Base-by-base conservation (phyloP, 2,797 vertebrate genomes). In the Thalassophryne amazonica region DNA sequence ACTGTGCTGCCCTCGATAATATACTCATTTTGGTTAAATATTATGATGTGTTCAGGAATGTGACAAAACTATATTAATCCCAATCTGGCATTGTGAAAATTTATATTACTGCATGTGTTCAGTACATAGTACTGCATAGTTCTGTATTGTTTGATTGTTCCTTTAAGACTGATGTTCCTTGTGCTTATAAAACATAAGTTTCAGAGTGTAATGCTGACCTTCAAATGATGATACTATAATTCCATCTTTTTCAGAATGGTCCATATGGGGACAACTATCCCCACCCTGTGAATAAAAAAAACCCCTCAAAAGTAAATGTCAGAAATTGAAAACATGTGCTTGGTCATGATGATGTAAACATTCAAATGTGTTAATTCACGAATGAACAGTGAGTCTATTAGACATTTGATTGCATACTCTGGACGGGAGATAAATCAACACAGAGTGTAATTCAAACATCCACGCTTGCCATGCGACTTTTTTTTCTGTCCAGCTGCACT, bases 301-400 rank as follows among this genome's bases (percentile, higher is more conserved):
- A n/a, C n/a, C n/a, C n/a, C 36, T 59, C 31, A 50, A 56, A 78
- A 80, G 75, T 55, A 78, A 76, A 60, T 65, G 69, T 41, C 59
- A 29, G 19, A 59, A 62, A 76, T 73, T 71, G 53, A 58, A 82
- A 82, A 70, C 76, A 84, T n/a, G 7, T 67, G 52, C 22, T 55
- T 4, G 3, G 48, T 33, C 39, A 46, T 58, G 59, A 55, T 77
- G 59, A 85, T 79, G 74, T 81, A 78, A 83, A 80, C 37, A 65
- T 57, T 73, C 34, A 75, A 66, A 81, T 63, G 74, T 80, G 73
- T 85, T 84, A 84, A 84, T 86, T 81, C 75, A 81, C 78, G 86
- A 87, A 89, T 81, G 79, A 86, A 73, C 85, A 81, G 71, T 83
- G 81, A 85, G 69, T 78, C 76, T 76, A 86, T 87, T 86, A 86